These are phyloP conservation scores for Myopa testacea DNA, from an alignment of 2,888 invertebrate genomes.

Conservation along the genomic window DNA sequence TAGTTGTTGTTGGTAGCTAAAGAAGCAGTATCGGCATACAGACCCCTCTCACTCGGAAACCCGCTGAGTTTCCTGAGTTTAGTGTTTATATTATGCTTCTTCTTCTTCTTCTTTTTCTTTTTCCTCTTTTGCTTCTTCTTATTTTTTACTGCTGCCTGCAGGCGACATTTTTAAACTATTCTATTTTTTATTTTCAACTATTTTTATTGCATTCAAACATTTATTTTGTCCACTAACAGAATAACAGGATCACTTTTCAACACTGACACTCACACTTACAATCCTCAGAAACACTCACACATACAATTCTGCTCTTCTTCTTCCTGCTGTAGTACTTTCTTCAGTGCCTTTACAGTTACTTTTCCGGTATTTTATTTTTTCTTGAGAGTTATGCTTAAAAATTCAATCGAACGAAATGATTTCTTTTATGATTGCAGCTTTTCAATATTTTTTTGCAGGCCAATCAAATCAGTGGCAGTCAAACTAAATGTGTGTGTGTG, in stretches of 20 bases:
- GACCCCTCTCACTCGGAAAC: neutral
- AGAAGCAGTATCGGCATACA: neutral
- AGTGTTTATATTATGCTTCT: neutral
- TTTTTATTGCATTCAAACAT: no score
- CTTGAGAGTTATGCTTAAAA: constrained; percentile 25
- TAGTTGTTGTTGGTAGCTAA: neutral
- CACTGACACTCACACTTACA: constrained; percentile 14
- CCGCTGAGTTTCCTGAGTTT: neutral
- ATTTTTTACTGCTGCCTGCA: neutral
- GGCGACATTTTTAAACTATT: constrained; percentile 10
- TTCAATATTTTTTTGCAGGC: no score
- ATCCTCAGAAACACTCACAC: neutral
- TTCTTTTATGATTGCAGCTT: neutral
- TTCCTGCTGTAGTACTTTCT: no score
- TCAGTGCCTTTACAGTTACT: neutral
- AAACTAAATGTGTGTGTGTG: neutral
- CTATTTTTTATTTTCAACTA: neutral
- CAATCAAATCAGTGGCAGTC: neutral
- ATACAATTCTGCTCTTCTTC: neutral
- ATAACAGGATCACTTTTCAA: neutral
- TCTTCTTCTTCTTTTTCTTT: neutral
- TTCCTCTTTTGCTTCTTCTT: neutral
- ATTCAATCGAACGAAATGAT: constrained; percentile 33
- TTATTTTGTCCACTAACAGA: no score
- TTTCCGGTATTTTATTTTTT: constrained; percentile 10